A percentile compares a stretch with the other conserved stretches of the same genome.
phyloP scores from a whole-genome alignment of 37 sponge, comb jelly and placozoan species.

The Mnemiopsis leidyi region DNA sequence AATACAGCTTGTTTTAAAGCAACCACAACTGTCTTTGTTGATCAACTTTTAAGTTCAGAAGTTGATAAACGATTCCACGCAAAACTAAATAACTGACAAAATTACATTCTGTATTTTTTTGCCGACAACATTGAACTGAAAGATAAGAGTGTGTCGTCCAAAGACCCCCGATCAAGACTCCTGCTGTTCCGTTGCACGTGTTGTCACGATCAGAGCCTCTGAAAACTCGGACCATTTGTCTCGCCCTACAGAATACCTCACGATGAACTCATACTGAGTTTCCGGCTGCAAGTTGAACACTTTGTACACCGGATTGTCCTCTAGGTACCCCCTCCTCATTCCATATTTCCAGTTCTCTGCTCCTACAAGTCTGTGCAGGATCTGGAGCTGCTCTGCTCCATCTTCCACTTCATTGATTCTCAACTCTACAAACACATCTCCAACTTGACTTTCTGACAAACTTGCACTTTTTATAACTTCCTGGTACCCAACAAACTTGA shows the following conservation, averaged over 20 bases:
- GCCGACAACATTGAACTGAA: too few species aligned
- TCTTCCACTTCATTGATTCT: not conserved
- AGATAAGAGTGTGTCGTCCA: too few species aligned
- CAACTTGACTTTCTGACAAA: not conserved
- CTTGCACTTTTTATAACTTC: not conserved
- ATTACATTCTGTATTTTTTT: too few species aligned
- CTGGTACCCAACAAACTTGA: not conserved
- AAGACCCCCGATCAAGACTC: too few species aligned
- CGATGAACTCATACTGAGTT: not conserved
- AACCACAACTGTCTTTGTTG: too few species aligned
- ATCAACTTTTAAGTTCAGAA: too few species aligned
- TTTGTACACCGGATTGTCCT: not conserved
- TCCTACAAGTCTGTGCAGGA: not conserved
- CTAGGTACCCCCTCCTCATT: not conserved
- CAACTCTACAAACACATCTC: not conserved
- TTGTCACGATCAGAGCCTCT: not conserved
- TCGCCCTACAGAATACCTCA: not conserved
- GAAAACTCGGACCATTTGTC: conserved; percentile 19
- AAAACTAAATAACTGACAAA: too few species aligned
- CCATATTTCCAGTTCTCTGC: not conserved
- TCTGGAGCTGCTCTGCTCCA: not conserved
- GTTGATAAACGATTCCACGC: too few species aligned
- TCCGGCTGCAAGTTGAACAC: not conserved
- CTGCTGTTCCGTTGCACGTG: not conserved
- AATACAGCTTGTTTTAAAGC: too few species aligned